These are phyloP conservation scores for Bombus waltoni DNA, from an alignment of 1,140 invertebrate species.

Conservation along the genomic window DNA sequence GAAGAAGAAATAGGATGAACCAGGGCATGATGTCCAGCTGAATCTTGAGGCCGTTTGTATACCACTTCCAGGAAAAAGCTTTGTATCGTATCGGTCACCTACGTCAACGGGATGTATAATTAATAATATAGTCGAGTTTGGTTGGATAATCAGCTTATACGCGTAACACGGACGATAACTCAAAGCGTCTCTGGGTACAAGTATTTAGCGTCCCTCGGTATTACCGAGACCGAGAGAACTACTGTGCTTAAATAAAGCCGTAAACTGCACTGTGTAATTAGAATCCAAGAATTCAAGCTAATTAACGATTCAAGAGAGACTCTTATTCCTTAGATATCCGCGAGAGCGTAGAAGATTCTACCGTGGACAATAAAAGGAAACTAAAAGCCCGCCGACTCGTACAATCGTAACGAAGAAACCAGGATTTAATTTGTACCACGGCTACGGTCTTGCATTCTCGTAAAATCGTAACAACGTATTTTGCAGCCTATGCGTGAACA, in stretches of 20 bases:
- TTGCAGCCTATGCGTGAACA: conserved; percentile 37
- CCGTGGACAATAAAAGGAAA: conserved; percentile 58
- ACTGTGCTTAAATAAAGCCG: conserved; percentile 60
- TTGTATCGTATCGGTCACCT: conserved; percentile 70
- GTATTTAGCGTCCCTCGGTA: neutral
- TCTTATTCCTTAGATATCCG: conserved; percentile 52
- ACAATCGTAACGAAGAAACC: conserved; percentile 63
- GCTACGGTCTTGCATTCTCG: conserved; percentile 11
- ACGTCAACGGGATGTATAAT: neutral
- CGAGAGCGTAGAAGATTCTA: conserved; percentile 41
- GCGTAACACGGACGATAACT: neutral
- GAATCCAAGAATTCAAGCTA: conserved; percentile 60
- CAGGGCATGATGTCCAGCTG: conserved; percentile 82
- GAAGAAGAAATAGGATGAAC: conserved; percentile 83
- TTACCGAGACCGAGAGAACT: neutral
- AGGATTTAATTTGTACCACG: conserved; percentile 60
- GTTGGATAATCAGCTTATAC: neutral
- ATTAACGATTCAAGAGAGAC: conserved; percentile 64
- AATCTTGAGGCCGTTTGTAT: conserved; percentile 79
- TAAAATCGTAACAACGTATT: conserved; percentile 50
- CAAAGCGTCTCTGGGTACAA: neutral
- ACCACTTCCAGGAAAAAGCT: conserved; percentile 66
- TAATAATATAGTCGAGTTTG: neutral
- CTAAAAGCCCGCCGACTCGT: conserved; percentile 45
- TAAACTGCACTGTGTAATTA: conserved; percentile 61